These are phyloP conservation scores for Ooceraea biroi DNA, from an alignment of 1,140 invertebrate genomes.

Conservation along the genomic window DNA sequence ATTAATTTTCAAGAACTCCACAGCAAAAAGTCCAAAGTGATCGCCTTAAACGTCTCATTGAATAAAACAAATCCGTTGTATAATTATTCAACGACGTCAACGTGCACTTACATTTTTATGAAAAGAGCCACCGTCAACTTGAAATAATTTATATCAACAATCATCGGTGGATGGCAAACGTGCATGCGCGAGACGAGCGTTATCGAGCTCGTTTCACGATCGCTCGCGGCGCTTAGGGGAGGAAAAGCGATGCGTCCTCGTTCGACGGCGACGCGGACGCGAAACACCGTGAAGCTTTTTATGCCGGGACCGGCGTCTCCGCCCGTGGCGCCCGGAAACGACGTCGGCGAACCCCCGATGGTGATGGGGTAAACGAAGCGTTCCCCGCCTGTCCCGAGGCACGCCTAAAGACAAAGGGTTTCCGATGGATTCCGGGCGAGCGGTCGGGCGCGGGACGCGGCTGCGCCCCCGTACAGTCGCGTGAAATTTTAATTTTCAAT, in stretches of 20 bases:
- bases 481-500: slow-evolving; percentile 76
- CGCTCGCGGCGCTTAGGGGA: slow-evolving; percentile 15
- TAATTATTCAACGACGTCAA: slow-evolving; percentile 16
- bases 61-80: not conserved
- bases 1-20: not conserved
- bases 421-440: slow-evolving; percentile 23
- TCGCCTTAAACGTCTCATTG: not conserved
- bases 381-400: slow-evolving; percentile 24
- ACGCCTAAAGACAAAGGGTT: slow-evolving; percentile 41
- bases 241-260: not conserved
- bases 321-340: slow-evolving; percentile 17
- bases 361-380: slow-evolving; percentile 38
- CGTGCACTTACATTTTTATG: not conserved
- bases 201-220: slow-evolving; percentile 34
- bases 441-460: not conserved
- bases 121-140: not conserved
- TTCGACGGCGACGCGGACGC: slow-evolving; percentile 1
- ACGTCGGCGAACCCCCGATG: not conserved
- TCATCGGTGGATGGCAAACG: not conserved
- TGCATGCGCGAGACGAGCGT: slow-evolving; percentile 27
- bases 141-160: slow-evolving; percentile 9
- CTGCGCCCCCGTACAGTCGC: not conserved
- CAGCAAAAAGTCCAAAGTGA: not conserved
- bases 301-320: not conserved
- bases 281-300: slow-evolving; percentile 46